phyloP scores from a whole-genome alignment of 2,797 vertebrate species.

The Onychomys torridus region DNA sequence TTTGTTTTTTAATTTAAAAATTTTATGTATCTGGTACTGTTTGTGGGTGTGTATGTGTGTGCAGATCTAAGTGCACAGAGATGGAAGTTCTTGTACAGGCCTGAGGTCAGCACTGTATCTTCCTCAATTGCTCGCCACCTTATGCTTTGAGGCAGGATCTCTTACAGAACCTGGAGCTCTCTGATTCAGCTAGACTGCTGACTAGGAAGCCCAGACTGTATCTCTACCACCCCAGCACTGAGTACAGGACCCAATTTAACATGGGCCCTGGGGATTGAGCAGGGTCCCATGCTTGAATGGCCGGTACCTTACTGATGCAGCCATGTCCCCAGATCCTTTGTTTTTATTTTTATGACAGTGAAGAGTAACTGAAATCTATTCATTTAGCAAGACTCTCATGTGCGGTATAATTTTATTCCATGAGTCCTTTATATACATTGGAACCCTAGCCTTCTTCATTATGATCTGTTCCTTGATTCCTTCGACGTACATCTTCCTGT shows the following conservation, averaged over 20 bases:
- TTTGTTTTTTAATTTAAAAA: not conserved
- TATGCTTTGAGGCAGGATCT: not conserved
- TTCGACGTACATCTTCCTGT: not conserved
- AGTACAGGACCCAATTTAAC: not conserved
- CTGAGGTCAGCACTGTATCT: not conserved
- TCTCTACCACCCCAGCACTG: not conserved
- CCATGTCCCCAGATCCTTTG: too few species aligned
- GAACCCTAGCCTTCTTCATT: not conserved
- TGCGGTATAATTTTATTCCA: not conserved
- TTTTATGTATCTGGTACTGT: not conserved
- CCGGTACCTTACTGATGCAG: too few species aligned
- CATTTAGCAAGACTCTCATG: not conserved
- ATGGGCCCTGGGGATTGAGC: not conserved
- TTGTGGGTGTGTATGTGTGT: not conserved
- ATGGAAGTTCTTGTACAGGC: not conserved
- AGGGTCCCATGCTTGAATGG: not conserved
- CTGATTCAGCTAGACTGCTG: not conserved
- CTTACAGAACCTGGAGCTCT: not conserved
- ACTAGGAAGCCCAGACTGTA: not conserved
- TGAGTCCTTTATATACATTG: not conserved
- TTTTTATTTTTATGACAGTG: not conserved
- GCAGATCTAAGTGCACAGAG: not conserved
- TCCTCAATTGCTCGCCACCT: not conserved
- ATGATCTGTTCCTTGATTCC: not conserved
- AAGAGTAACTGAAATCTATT: not conserved